phyloP scores from a whole-genome alignment of 2,113 vertebrate species.

The Rhinoderma darwinii region DNA sequence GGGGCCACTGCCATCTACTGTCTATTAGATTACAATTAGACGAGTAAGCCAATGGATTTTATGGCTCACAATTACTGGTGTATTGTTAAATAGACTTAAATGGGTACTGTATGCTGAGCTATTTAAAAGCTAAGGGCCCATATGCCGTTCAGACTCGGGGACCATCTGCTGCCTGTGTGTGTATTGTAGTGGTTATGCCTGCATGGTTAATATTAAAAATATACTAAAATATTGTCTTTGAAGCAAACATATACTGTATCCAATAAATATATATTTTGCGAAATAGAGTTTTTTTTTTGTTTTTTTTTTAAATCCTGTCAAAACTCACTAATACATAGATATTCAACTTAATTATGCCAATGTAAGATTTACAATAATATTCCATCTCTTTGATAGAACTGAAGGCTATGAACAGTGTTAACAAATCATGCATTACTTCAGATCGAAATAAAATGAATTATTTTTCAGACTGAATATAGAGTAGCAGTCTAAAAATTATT shows the following conservation, averaged over 20 bases:
- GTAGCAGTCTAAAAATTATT: constrained; percentile 40
- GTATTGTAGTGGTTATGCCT: too few species aligned
- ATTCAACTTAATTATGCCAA: background rate
- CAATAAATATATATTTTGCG: background rate
- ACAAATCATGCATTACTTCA: constrained; percentile 31
- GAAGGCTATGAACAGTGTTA: constrained; percentile 24
- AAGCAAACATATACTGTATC: background rate
- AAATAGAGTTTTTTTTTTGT: background rate
- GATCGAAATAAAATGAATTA: constrained; percentile 40
- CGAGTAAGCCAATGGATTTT: too few species aligned
- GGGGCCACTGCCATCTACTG: too few species aligned
- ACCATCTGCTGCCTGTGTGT: too few species aligned
- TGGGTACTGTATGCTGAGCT: too few species aligned
- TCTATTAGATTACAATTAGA: too few species aligned
- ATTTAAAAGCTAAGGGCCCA: too few species aligned
- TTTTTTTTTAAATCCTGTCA: background rate
- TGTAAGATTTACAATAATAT: background rate
- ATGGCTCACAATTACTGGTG: too few species aligned
- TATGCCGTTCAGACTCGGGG: too few species aligned
- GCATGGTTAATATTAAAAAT: too few species aligned
- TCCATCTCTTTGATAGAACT: background rate
- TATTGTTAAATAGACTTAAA: too few species aligned
- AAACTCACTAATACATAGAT: background rate
- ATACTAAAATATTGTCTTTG: too few species aligned
- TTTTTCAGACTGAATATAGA: constrained; percentile 32